Base-by-base conservation (phyloP, 2,888 invertebrate species). In the Microctonus hyperodae region DNA sequence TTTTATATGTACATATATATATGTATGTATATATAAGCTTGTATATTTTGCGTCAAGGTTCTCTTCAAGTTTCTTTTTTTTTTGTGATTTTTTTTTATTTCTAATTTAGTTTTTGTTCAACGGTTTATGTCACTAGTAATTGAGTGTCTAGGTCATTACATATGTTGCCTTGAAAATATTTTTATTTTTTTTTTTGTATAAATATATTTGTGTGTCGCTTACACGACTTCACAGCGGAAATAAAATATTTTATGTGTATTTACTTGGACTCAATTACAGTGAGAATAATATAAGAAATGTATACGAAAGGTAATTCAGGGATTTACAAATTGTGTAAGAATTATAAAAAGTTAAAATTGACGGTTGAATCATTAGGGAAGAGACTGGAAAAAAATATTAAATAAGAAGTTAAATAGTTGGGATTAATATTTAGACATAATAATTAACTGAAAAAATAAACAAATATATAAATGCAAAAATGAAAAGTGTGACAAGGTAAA, bases 401-500 rank as follows among this genome's bases (percentile, higher is more conserved):
- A 28, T 7, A 33, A 7, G 2, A 3, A 16, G 13, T 5, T 33
- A 16, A 33, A 25, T 28, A 53, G 11, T 28, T 11, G 28, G 3
- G 13, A 22, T 13, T 25, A 53, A 55, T 28, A 31, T 16, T 5
- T 28, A 7, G 7, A 28, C 7, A 5, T 28, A 7, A 28, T 5
- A 28, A 28, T 28, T 5, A 28, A 28, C 28, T 28, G 6, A 55
- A 28, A 9, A 62, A 62, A 55, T 53, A 28, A 35, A 37, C 6
- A 50, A 4, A 20, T 22, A 23, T 35, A 51, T 11, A 37, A 35
- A 56, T 10, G 22, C 33, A 28, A 56, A n/a, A n/a, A 25, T 9
- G 20, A 44, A 50, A 31, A 51, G 35, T 68, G 68, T 70, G 68
- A 65, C 68, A 68, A 70, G 64, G 57, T 69, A 69, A 72, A 71